These are phyloP conservation scores for Pelecanus crispus DNA, from an alignment of 2,113 vertebrate genomes.

Conservation along the genomic window DNA sequence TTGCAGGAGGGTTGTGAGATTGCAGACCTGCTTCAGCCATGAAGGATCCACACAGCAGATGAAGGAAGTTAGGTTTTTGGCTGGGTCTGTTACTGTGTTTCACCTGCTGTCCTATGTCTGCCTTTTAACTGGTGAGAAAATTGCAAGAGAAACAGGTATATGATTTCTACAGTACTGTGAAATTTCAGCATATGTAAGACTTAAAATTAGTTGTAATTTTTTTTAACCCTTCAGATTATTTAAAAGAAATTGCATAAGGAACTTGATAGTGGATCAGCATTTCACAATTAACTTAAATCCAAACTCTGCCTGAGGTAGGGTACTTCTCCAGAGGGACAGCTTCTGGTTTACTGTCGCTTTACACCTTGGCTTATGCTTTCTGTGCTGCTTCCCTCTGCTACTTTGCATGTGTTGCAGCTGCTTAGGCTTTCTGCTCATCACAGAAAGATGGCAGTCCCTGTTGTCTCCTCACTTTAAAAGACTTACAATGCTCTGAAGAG, in stretches of 20 bases:
- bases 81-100: not conserved
- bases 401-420: rapidly evolving
- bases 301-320: not conserved
- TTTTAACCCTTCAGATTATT: not conserved
- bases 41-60: not conserved
- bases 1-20: not conserved
- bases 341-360: not conserved
- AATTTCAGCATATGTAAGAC: not conserved
- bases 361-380: not conserved
- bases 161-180: not conserved
- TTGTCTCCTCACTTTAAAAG: not conserved
- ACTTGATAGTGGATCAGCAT: not conserved
- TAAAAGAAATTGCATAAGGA: not conserved
- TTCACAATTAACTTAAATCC: not conserved
- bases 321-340: not conserved
- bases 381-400: not conserved
- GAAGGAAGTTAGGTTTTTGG: not conserved
- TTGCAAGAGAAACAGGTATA: not conserved
- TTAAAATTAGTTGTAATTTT: not conserved
- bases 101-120: not conserved
- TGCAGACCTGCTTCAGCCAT: not conserved
- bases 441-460: not conserved
- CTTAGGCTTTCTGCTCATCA: not conserved
- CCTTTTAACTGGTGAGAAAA: not conserved
- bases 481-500: not conserved